Percentiles rank a stretch among this genome's conserved stretches.
Evolutionary conservation across 2,113 vertebrate genomes (phyloP).

Genomic region (Elanoides forficatus): DNA sequence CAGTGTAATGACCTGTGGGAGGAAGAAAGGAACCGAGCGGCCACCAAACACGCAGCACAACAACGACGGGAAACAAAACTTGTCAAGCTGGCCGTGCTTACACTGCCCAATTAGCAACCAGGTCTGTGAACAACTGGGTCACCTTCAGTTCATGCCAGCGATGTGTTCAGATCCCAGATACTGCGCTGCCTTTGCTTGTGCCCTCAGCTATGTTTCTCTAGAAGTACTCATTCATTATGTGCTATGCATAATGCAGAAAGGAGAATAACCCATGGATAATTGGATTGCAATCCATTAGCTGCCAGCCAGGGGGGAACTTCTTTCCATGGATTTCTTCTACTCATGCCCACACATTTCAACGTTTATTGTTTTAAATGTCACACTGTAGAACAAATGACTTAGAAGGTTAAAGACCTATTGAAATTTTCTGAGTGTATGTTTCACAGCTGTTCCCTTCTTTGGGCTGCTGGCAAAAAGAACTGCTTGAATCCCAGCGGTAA

Average conservation of each 20-base stretch:
- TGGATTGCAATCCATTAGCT: slow-evolving; percentile 40
- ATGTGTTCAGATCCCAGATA: neutral
- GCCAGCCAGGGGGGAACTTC: slow-evolving; percentile 55
- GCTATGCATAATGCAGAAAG: neutral
- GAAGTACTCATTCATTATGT: neutral
- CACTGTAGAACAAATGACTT: slow-evolving; percentile 15
- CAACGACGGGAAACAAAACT: neutral
- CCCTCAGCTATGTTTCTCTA: neutral
- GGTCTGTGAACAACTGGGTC: slow-evolving; percentile 53
- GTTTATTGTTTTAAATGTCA: slow-evolving; percentile 32
- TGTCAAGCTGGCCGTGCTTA: neutral
- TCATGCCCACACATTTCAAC: neutral
- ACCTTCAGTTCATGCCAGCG: neutral
- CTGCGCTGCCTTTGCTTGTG: neutral
- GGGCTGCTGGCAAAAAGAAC: slow-evolving; percentile 5
- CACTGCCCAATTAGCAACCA: slow-evolving; percentile 33
- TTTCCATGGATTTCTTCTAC: slow-evolving; percentile 5
- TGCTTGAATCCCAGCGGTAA: slow-evolving; percentile 15
- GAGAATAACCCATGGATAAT: slow-evolving; percentile 34
- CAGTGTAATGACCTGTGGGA: fast-evolving
- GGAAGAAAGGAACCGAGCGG: neutral
- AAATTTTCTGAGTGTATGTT: slow-evolving; percentile 2
- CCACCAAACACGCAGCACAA: neutral
- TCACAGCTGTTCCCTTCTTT: slow-evolving; percentile 51
- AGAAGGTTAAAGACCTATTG: slow-evolving; percentile 24